Evolutionary conservation across 2,888 invertebrate species (phyloP).

Genomic region (Patella ulyssiponensis): DNA sequence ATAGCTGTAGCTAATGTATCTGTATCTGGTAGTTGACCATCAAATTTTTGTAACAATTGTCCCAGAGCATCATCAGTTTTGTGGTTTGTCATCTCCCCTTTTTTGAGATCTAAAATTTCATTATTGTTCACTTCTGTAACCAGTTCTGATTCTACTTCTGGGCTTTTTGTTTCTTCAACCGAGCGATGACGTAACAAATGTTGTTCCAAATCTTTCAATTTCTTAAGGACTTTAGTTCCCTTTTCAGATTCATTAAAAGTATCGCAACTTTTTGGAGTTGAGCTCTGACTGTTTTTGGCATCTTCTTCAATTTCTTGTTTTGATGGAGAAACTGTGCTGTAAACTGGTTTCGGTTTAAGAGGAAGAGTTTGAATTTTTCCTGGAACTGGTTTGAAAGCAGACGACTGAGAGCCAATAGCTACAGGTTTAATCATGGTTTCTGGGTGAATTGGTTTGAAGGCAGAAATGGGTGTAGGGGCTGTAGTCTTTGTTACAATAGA

Average conservation of each 20-base stretch:
- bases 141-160: slow-evolving; percentile 46
- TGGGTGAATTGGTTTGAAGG: slow-evolving; percentile 49
- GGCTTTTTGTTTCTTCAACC: slow-evolving; percentile 44
- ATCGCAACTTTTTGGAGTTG: slow-evolving; percentile 27
- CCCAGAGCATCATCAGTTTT: background rate
- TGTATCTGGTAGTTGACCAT: slow-evolving; percentile 55
- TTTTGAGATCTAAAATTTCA: background rate
- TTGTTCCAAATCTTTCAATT: slow-evolving; percentile 64
- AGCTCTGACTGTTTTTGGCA: slow-evolving; percentile 35
- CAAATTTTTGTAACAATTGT: slow-evolving; percentile 38
- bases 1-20: slow-evolving; percentile 58
- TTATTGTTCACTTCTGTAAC: slow-evolving; percentile 1
- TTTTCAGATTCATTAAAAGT: slow-evolving; percentile 33
- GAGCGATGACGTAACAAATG: slow-evolving; percentile 58
- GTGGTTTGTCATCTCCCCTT: background rate
- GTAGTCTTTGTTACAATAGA: background rate
- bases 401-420: slow-evolving; percentile 35
- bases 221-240: slow-evolving; percentile 53
- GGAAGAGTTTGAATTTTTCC: slow-evolving; percentile 38
- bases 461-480: slow-evolving; percentile 35
- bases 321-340: slow-evolving; percentile 3
- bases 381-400: slow-evolving; percentile 59
- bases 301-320: slow-evolving; percentile 38
- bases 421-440: slow-evolving; percentile 28
- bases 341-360: slow-evolving; percentile 14